Percentiles rank a stretch among this genome's conserved stretches.
phyloP scores from a whole-genome alignment of 2,888 invertebrate genomes.

The Neoitamus cyanurus region DNA sequence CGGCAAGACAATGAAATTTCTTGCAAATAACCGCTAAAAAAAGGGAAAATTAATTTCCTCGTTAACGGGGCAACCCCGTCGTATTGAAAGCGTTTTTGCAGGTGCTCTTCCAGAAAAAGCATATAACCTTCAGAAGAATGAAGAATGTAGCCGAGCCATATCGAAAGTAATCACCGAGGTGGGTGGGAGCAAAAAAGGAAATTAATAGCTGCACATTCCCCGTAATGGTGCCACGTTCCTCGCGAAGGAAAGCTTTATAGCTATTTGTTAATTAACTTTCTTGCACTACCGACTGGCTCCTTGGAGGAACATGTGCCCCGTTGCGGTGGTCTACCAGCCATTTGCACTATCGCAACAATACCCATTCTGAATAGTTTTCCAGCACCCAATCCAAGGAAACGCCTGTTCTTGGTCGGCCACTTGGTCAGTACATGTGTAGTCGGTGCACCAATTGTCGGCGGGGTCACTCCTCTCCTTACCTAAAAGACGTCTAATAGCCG shows the following conservation, averaged over 20 bases:
- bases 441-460: background rate
- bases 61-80: background rate
- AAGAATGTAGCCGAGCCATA: background rate
- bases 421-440: background rate
- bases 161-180: background rate
- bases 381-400: background rate
- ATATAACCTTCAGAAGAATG: background rate
- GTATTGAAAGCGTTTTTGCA: background rate
- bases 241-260: background rate
- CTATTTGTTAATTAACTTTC: background rate
- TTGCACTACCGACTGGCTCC: background rate
- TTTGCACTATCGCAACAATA: background rate
- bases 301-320: background rate
- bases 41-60: background rate
- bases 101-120: background rate
- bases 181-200: background rate
- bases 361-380: background rate
- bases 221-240: background rate
- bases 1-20: background rate
- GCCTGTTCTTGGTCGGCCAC: background rate
- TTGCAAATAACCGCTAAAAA: background rate
- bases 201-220: background rate
- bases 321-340: background rate
- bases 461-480: too few species aligned
- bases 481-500: background rate